Base-by-base conservation (phyloP, 2,888 invertebrate species). In the Bugula neritina region DNA sequence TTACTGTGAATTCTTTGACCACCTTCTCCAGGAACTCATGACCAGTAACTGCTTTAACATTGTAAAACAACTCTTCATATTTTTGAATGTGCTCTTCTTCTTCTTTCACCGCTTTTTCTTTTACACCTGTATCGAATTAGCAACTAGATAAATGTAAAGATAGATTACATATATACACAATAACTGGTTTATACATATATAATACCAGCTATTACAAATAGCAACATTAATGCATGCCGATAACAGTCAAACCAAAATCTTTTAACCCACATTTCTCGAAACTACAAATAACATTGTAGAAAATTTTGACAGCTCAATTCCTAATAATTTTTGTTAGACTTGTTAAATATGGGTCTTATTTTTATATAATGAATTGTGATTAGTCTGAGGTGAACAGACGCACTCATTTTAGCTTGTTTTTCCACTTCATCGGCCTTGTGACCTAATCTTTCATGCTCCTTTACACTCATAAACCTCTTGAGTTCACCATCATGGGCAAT, bases 351-450 rank as follows among this genome's bases (percentile, higher is more conserved):
- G n/a, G n/a, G n/a, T n/a, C n/a, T n/a, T n/a, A n/a, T n/a, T n/a
- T n/a, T n/a, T n/a, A n/a, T n/a, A n/a, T n/a, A n/a, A n/a, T n/a
- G n/a, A n/a, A n/a, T n/a, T n/a, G n/a, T n/a, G n/a, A n/a, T n/a
- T n/a, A n/a, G n/a, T n/a, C n/a, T n/a, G n/a, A n/a, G n/a, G n/a
- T n/a, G n/a, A n/a, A n/a, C n/a, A n/a, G n/a, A 43, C 69, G 25
- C 43, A 70, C 70, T 70, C 54, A 70, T 70, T 52, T 70, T 31
- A 5, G 70, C 43, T 5, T 27, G n/a, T 52, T 70, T 70, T 27
- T 54, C 70, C 35, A 25, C 52, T 27, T 70, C 70, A 25, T 70
- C 70, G 25, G 54, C 52, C 70, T 70, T 70, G 52, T 35, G 31
- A 1, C 25, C 29, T 13, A 54, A 43, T 23, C 70, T 43, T 27